Conservation (phyloP, 2,113 vertebrate genomes). For the Chaetops frenatus region DNA sequence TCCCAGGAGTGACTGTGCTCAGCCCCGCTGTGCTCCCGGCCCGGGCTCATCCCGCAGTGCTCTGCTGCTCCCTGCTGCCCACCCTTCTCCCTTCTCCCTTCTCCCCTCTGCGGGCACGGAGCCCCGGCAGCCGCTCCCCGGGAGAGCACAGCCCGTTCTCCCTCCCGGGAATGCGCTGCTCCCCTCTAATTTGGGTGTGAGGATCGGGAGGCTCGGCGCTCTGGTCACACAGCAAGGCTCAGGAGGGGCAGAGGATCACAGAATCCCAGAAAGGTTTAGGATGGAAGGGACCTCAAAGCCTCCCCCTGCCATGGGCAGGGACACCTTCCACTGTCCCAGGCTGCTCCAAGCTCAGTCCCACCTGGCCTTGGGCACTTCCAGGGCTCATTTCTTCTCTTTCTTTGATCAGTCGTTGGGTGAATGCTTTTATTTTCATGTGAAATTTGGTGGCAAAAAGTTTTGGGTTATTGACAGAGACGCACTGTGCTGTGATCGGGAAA, state of each 20-base stretch:
- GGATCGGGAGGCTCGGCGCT: rapidly evolving
- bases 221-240: rapidly evolving
- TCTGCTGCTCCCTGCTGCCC: constrained; percentile 34
- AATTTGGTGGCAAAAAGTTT: not conserved
- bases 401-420: not conserved
- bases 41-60: not conserved
- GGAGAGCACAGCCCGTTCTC: rapidly evolving
- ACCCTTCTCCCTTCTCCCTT: no score
- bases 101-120: not conserved
- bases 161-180: rapidly evolving
- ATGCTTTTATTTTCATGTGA: not conserved
- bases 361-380: not conserved
- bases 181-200: no score
- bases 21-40: not conserved
- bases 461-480: not conserved
- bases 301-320: not conserved
- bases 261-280: not conserved
- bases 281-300: rapidly evolving
- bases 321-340: not conserved
- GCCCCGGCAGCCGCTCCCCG: rapidly evolving
- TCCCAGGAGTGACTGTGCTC: not conserved
- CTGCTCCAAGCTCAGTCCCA: not conserved
- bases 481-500: not conserved
- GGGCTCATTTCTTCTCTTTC: not conserved
- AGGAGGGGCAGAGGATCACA: not conserved